Evolutionary conservation across 2,888 invertebrate species (phyloP), one percentile per base, ranked within the genome.

Genomic region (Thereva nobilitata): DNA sequence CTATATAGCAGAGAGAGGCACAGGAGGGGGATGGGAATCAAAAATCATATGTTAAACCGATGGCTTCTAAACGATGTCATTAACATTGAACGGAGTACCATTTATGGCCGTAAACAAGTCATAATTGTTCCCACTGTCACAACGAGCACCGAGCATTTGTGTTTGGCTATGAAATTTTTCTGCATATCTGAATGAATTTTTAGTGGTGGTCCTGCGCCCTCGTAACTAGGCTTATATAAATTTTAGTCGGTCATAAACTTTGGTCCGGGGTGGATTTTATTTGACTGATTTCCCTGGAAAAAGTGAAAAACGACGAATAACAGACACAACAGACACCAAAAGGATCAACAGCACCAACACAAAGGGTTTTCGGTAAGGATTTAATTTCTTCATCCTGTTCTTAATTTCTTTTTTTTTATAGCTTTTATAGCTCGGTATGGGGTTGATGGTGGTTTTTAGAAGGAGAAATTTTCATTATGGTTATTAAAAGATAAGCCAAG

Each of bases 81-180:
- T 64, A 67, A 67, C 42, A 23, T 67, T 38, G 37, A 12, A 40
- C 23, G 55, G 50, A 47, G 49, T 55, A 47, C 41, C 64, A 23
- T 67, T 67, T 64, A 67, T 52, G 67, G 38, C 10, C 64, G 56
- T 67, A 67, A 67, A 67, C 67, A 67, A 59, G 54, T 61, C 52
- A 67, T 59, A 67, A 67, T 67, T 67, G 61, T 61, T 59, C 57
- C 34, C 37, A 12, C 47, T 50, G 12, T 23, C 23, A 23, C 23
- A 23, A 23, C 40, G 23, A 34, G 34, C 47, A 23, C 57, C 10
- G 34, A 57, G 57, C 47, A 50, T 50, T 23, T 56, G 56, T 23
- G 23, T 23, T 23, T 23, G 23, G 23, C 23, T 23, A 57, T 66
- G 56, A 56, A 65, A 65, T 65, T 55, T 65, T 65, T 65, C 65